A percentile compares a stretch with the other conserved stretches of the same genome.
phyloP scores from a whole-genome alignment of 2,113 vertebrate species.

The Cairina moschata region DNA sequence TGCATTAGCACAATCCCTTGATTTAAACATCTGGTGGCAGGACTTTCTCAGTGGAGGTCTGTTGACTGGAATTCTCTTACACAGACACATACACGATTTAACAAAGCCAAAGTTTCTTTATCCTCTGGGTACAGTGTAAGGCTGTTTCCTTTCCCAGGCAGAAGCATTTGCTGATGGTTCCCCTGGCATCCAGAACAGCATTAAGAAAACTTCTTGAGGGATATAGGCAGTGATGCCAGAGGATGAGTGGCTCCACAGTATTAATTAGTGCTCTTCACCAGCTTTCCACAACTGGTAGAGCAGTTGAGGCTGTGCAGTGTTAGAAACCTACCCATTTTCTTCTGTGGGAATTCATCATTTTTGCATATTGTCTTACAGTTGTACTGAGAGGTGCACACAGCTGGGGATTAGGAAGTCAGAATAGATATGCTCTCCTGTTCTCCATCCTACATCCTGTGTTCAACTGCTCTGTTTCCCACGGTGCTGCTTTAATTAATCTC shows the following conservation, averaged over 20 bases:
- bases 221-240: background rate
- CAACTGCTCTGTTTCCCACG: background rate
- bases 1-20: conserved; percentile 37
- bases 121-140: conserved; percentile 57
- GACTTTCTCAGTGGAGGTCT: conserved; percentile 62
- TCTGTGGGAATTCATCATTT: fast-evolving
- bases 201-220: background rate
- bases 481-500: background rate
- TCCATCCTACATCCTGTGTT: background rate
- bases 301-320: background rate
- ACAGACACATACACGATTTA: conserved; percentile 33
- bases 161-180: conserved; percentile 38
- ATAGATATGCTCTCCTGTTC: background rate
- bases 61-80: conserved; percentile 49
- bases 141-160: conserved; percentile 65
- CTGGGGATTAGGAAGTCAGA: background rate
- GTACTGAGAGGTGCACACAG: background rate
- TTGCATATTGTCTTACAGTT: fast-evolving
- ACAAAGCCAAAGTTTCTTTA: conserved; percentile 60
- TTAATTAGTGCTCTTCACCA: background rate
- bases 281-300: background rate
- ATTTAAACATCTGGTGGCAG: conserved; percentile 73
- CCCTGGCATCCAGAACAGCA: background rate
- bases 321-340: background rate
- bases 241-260: background rate